Conservation (phyloP, 2,888 invertebrate species). For the Resseliella maxima region DNA sequence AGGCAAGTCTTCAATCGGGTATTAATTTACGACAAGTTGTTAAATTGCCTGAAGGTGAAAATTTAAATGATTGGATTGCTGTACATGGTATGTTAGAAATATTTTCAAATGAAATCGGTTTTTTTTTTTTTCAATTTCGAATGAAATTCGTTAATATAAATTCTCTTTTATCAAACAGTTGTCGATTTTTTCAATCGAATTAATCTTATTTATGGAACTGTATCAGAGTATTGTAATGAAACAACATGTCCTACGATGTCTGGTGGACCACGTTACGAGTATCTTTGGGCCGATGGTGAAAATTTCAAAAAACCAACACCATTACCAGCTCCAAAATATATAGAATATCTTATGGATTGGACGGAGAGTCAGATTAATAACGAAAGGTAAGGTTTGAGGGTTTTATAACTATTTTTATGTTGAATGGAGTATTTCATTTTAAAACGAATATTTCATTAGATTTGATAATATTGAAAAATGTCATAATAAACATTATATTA, state of each 20-base stretch:
- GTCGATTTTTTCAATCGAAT: conserved; percentile 95
- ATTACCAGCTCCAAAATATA: conserved; percentile 85
- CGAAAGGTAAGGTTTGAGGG: conserved; percentile 68
- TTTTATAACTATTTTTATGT: neutral
- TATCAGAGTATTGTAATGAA: conserved; percentile 85
- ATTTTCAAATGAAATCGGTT: neutral
- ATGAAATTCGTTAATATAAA: conserved; percentile 44
- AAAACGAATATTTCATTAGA: no score
- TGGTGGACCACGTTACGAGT: conserved; percentile 89
- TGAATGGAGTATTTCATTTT: no score
- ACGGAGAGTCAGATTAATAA: conserved; percentile 90
- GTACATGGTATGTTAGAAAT: conserved; percentile 78
- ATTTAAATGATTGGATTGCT: conserved; percentile 91
- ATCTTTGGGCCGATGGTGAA: conserved; percentile 89
- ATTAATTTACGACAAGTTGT: conserved; percentile 86
- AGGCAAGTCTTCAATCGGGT: conserved; percentile 89
- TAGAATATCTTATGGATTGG: conserved; percentile 90
- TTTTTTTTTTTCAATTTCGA: neutral
- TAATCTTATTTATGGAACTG: conserved; percentile 90
- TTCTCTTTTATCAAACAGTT: conserved; percentile 71
- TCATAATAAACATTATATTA: no score
- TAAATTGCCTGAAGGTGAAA: conserved; percentile 83
- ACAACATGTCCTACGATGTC: conserved; percentile 90
- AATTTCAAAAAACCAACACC: conserved; percentile 83
- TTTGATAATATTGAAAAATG: no score